A percentile compares a stretch with the other conserved stretches of the same genome.
Conservation (phyloP, 2,113 vertebrate species). For the Dryoscopus gambensis region DNA sequence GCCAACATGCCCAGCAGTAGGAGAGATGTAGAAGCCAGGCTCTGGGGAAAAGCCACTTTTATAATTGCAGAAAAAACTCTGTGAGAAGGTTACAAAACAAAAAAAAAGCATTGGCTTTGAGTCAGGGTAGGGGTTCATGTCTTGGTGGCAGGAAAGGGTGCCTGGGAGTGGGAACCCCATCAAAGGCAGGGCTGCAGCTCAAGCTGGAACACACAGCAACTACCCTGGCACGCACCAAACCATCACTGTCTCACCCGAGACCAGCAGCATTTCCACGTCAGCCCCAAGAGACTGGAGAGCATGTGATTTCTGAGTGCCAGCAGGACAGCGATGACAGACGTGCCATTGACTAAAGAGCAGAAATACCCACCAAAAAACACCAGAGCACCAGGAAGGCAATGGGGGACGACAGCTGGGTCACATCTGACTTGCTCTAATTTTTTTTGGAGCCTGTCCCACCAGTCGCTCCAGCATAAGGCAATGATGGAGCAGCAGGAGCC, state of each 20-base stretch:
- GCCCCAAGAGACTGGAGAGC: not conserved
- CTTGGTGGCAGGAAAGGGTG: not conserved
- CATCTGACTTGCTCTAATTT: not conserved
- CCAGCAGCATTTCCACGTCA: not conserved
- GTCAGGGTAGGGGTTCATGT: not conserved
- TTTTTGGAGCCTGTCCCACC: not conserved
- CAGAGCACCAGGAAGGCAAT: not conserved
- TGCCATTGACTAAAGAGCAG: not conserved
- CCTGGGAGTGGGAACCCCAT: not conserved
- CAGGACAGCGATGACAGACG: fast-evolving
- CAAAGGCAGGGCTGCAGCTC: not conserved
- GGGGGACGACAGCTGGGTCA: not conserved
- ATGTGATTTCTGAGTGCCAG: not conserved
- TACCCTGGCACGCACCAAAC: not conserved
- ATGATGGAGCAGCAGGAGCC: not conserved
- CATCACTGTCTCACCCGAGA: not conserved
- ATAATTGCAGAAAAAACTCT: not conserved
- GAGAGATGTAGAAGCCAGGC: fast-evolving
- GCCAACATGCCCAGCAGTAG: not conserved
- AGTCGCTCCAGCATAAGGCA: not conserved
- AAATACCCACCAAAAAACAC: not conserved
- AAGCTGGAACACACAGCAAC: not conserved
- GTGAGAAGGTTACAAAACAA: not conserved
- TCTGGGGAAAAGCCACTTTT: not conserved
- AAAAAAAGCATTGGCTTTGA: not conserved